These are phyloP conservation scores for Pristiophorus japonicus DNA, from an alignment of 2,113 vertebrate species.

Conservation along the genomic window DNA sequence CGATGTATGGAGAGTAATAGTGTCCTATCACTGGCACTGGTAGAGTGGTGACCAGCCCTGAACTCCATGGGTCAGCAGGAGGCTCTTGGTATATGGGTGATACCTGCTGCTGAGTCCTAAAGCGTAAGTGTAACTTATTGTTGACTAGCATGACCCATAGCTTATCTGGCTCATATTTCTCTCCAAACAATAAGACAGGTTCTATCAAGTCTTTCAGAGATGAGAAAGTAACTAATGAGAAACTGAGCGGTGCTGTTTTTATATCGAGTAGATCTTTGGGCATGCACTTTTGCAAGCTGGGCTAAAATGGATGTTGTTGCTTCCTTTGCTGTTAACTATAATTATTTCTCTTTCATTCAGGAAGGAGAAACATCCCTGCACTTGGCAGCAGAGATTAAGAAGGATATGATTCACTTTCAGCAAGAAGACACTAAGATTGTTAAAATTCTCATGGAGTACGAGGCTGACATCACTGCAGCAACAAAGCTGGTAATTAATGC, in stretches of 20 bases:
- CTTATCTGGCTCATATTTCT: background rate
- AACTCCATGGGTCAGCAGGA: constrained; percentile 76
- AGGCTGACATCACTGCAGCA: constrained; percentile 44
- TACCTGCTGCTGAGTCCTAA: constrained; percentile 89
- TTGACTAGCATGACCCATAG: background rate
- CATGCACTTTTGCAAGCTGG: background rate
- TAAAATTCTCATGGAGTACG: constrained; percentile 46
- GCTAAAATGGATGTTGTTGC: background rate
- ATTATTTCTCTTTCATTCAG: constrained; percentile 17
- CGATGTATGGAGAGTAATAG: constrained; percentile 92
- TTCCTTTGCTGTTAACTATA: background rate
- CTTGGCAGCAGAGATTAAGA: constrained; percentile 47
- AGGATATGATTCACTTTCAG: constrained; percentile 41
- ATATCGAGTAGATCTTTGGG: background rate
- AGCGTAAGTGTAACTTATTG: constrained; percentile 41
- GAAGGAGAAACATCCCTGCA: constrained; percentile 48
- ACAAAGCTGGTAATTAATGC: constrained; percentile 42
- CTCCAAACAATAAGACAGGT: background rate
- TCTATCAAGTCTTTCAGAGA: background rate
- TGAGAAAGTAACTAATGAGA: background rate
- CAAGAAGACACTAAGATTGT: constrained; percentile 45
- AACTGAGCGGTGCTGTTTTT: background rate
- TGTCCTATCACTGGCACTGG: constrained; percentile 67
- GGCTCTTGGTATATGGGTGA: constrained; percentile 94
- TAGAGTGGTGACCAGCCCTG: constrained; percentile 74